Conservation (phyloP, 1,140 invertebrate species). For the Pogonomyrmex californicus region DNA sequence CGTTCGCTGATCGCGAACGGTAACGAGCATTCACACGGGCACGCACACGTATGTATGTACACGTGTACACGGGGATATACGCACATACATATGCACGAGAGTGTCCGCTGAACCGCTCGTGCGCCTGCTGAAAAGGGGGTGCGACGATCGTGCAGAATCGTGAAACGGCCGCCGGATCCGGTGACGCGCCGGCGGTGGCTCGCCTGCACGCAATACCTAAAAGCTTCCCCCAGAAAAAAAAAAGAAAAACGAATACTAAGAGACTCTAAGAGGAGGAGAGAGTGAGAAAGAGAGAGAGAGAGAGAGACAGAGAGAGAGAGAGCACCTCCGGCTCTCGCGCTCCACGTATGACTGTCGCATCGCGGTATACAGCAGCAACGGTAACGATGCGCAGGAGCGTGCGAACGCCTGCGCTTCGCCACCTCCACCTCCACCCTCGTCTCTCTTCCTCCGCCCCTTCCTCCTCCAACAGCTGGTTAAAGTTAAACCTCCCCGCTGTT, state of each 20-base stretch:
- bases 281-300: not conserved
- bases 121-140: not conserved
- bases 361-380: slow-evolving; percentile 75
- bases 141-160: slow-evolving; percentile 9
- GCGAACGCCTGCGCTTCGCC: slow-evolving; percentile 71
- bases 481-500: slow-evolving; percentile 56
- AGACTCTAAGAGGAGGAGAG: not conserved
- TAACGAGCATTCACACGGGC: slow-evolving; percentile 22
- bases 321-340: slow-evolving; percentile 81
- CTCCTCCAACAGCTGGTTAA: slow-evolving; percentile 45
- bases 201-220: slow-evolving; percentile 42
- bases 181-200: not conserved
- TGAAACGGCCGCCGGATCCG: not conserved
- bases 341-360: slow-evolving; percentile 83
- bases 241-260: not conserved
- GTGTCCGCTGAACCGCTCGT: slow-evolving; percentile 8
- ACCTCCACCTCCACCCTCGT: slow-evolving; percentile 20
- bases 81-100: slow-evolving; percentile 20
- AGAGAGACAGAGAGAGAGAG: slow-evolving; percentile 39
- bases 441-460: too few relatives aligned
- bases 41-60: too few relatives aligned
- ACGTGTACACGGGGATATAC: slow-evolving; percentile 13
- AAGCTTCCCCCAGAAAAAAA: slow-evolving; percentile 22
- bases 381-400: slow-evolving; percentile 65
- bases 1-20: not conserved